Conservation (phyloP, 2,113 vertebrate species). For the Leptodactylus fuscus region DNA sequence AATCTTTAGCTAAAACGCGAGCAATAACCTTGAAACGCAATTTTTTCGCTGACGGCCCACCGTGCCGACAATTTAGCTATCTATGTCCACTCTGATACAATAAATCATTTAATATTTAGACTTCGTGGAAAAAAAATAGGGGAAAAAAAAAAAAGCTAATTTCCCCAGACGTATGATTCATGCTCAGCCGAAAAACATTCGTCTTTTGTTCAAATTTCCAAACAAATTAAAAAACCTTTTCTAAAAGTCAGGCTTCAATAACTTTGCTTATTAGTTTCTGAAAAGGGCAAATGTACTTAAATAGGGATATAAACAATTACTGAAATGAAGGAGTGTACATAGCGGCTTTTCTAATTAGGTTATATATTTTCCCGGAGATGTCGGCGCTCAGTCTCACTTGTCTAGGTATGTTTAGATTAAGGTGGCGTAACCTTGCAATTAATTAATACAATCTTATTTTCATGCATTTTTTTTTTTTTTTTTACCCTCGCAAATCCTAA, state of each 20-base stretch:
- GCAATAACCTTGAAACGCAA: neutral
- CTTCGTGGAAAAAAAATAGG: slow-evolving; percentile 44
- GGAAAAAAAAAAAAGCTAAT: slow-evolving; percentile 60
- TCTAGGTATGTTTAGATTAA: slow-evolving; percentile 59
- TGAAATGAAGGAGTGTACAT: slow-evolving; percentile 66
- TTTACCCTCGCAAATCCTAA: slow-evolving; percentile 12
- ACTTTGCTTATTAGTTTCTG: slow-evolving; percentile 75
- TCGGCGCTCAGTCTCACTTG: slow-evolving; percentile 33
- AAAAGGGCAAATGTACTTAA: slow-evolving; percentile 76
- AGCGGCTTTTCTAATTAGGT: slow-evolving; percentile 70
- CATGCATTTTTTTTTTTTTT: slow-evolving; percentile 17
- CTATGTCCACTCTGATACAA: slow-evolving; percentile 21
- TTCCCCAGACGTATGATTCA: slow-evolving; percentile 65
- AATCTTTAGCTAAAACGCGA: neutral
- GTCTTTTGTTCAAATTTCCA: slow-evolving; percentile 74
- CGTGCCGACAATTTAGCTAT: slow-evolving; percentile 22
- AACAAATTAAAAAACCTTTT: slow-evolving; percentile 74
- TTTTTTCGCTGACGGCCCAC: neutral
- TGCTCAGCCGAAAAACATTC: slow-evolving; percentile 64
- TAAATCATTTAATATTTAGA: slow-evolving; percentile 62
- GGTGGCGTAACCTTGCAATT: slow-evolving; percentile 59
- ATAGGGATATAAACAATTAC: slow-evolving; percentile 75
- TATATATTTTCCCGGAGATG: slow-evolving; percentile 58
- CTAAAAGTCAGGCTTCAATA: slow-evolving; percentile 75
- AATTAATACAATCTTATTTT: slow-evolving; percentile 56